A percentile compares a stretch with the other conserved stretches of the same genome.
Evolutionary conservation across 2,797 vertebrate genomes (phyloP).

Genomic region (Octomys mimax): DNA sequence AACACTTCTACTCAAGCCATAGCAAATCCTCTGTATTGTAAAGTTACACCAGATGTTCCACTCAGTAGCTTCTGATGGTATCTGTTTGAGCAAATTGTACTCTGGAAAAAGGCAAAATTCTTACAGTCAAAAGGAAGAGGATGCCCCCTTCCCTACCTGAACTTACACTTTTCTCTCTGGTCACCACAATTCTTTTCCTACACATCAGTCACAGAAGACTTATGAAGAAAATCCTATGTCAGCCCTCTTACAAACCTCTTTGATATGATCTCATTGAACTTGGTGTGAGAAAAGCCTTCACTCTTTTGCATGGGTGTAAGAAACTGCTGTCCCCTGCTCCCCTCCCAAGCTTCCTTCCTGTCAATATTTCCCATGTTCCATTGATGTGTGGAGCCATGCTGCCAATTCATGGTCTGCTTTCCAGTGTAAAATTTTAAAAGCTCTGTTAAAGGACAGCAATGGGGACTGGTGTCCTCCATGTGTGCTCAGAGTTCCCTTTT

Average conservation of each 20-base stretch:
- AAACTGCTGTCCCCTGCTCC: not conserved
- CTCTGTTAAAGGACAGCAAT: not conserved
- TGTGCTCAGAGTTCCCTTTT: not conserved
- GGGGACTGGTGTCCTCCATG: not conserved
- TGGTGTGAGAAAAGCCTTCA: not conserved
- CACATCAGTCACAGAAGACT: not conserved
- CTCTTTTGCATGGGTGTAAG: not conserved
- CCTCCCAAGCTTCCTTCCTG: not conserved
- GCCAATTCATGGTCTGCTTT: not conserved
- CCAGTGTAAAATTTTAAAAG: not conserved
- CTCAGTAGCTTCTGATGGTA: not conserved
- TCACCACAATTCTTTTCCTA: not conserved
- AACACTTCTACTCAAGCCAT: not conserved
- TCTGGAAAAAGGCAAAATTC: not conserved
- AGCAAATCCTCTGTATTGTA: not conserved
- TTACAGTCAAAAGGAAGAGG: not conserved
- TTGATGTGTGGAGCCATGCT: not conserved
- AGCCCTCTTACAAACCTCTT: not conserved
- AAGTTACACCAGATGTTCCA: not conserved
- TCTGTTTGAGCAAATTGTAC: not conserved
- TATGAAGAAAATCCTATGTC: not conserved
- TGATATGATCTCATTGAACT: not conserved
- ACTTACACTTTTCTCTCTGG: not conserved
- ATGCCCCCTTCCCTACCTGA: not conserved
- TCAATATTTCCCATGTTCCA: not conserved